Evolutionary conservation across 2,113 vertebrate species (phyloP).

Genomic region (Elephantulus edwardii): DNA sequence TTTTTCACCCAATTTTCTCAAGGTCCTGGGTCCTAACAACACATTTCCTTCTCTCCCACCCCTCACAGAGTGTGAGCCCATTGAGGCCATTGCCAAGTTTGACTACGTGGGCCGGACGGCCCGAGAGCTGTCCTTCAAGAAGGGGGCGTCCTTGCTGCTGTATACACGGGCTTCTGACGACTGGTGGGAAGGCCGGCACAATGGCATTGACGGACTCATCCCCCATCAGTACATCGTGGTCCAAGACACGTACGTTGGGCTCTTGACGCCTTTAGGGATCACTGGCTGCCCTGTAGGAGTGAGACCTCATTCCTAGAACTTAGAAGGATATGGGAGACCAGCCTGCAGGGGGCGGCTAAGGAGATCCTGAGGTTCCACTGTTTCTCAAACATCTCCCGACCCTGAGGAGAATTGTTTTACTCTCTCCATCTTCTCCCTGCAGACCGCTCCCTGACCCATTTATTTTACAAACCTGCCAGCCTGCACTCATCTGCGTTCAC

Average conservation of each 20-base stretch:
- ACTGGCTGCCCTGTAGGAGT: background rate
- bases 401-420: background rate
- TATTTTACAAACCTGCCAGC: background rate
- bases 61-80: slow-evolving; percentile 93
- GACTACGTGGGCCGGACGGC: slow-evolving; percentile 94
- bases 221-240: slow-evolving; percentile 97
- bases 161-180: slow-evolving; percentile 94
- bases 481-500: background rate
- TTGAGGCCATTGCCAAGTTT: slow-evolving; percentile 95
- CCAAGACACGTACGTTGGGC: slow-evolving; percentile 92
- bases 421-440: background rate
- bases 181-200: slow-evolving; percentile 98
- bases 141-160: slow-evolving; percentile 93
- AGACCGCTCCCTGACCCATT: background rate
- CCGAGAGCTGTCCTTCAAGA: slow-evolving; percentile 95
- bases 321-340: background rate
- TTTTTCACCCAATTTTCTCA: background rate
- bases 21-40: background rate
- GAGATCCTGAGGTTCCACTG: accelerated
- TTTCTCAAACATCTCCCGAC: background rate
- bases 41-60: slow-evolving; percentile 53
- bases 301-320: background rate
- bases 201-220: slow-evolving; percentile 93
- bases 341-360: background rate
- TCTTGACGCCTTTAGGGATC: background rate